Evolutionary conservation across 2,113 vertebrate genomes (phyloP).

Genomic region (Proteles cristata): DNA sequence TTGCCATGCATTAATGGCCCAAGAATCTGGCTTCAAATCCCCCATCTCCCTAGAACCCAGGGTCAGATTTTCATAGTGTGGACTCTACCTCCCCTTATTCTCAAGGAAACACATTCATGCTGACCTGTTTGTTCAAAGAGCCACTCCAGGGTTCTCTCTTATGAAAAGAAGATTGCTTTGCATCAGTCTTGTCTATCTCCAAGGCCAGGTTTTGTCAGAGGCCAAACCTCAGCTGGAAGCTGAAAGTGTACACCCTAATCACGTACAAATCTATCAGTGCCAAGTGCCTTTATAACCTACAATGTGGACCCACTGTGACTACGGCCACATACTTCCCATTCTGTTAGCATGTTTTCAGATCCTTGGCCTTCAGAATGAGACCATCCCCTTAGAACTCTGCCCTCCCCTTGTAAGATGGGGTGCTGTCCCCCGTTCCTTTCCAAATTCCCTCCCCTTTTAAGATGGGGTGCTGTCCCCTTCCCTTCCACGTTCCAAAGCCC

Average conservation of each 20-base stretch:
- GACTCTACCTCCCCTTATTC: background rate
- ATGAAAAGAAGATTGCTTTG: background rate
- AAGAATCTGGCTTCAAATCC: background rate
- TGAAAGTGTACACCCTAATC: fast-evolving
- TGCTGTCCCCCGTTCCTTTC: background rate
- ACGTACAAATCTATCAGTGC: fast-evolving
- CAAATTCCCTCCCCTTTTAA: background rate
- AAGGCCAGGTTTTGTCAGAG: background rate
- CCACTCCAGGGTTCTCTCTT: background rate
- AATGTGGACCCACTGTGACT: background rate
- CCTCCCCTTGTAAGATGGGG: background rate
- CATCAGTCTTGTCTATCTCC: background rate
- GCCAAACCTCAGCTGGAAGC: background rate
- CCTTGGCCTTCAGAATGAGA: background rate
- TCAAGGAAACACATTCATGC: fast-evolving
- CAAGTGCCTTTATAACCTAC: background rate
- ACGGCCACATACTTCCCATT: background rate
- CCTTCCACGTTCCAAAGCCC: background rate
- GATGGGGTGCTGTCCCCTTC: background rate
- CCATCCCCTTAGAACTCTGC: background rate
- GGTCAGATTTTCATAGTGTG: background rate
- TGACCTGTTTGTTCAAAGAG: background rate
- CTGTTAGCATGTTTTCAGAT: background rate
- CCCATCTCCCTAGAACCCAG: background rate
- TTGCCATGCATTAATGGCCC: background rate